phyloP scores from a whole-genome alignment of 2,888 invertebrate species.

The Buathra laborator region DNA sequence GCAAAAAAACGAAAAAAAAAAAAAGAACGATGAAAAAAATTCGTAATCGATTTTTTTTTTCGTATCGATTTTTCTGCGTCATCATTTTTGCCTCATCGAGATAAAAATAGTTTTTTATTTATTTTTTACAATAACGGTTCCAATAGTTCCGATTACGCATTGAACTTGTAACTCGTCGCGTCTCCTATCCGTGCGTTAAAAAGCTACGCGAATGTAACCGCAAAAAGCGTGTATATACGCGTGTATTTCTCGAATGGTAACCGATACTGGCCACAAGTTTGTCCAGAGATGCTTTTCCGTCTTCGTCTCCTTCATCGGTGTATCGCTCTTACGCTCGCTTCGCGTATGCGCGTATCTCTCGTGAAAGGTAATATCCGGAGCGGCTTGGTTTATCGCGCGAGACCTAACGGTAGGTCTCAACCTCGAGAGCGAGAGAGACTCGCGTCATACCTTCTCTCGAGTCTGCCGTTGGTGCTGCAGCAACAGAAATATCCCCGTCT shows the following conservation, averaged over 20 bases:
- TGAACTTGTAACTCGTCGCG: not conserved
- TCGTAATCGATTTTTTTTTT: not conserved
- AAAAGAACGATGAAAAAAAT: not conserved
- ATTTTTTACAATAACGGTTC: not conserved
- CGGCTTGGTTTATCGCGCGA: conserved; percentile 76
- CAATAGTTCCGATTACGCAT: not conserved
- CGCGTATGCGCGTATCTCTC: conserved; percentile 56
- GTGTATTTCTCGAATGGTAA: conserved; percentile 34
- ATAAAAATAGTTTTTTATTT: not conserved
- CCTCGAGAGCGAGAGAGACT: conserved; percentile 63
- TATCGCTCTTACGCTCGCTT: conserved; percentile 46
- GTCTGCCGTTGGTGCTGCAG: conserved; percentile 66
- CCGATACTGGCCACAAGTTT: conserved; percentile 32
- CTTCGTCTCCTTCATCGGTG: conserved; percentile 33
- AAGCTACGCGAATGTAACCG: not conserved
- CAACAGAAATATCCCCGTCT: conserved; percentile 59
- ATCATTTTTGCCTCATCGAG: not conserved
- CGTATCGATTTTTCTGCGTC: not conserved
- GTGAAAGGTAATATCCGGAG: conserved; percentile 71
- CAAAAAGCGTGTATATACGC: not conserved
- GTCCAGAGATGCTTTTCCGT: conserved; percentile 23
- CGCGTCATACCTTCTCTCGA: conserved; percentile 74
- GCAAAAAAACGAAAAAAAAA: not conserved
- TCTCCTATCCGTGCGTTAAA: not conserved
- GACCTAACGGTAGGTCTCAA: conserved; percentile 78